Percentiles rank a stretch among this genome's conserved stretches.
Conservation (phyloP, 2,113 vertebrate species). For the Semicossyphus pulcher region DNA sequence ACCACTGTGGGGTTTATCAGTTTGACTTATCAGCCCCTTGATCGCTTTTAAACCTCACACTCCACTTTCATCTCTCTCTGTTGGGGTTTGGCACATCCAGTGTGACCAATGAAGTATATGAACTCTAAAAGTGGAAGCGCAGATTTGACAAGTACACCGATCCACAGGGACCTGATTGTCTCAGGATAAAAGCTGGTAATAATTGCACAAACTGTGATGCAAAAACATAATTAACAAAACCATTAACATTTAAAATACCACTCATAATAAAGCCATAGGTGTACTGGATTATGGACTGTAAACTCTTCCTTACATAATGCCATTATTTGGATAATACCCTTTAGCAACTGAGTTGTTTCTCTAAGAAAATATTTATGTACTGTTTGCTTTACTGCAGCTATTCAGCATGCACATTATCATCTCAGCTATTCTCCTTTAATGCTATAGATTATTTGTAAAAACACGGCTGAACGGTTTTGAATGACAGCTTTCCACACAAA, state of each 20-base stretch:
- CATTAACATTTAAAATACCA: too few relatives aligned
- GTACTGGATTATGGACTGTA: neutral
- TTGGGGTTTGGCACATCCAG: constrained; percentile 26
- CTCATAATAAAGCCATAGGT: neutral
- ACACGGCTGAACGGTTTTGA: constrained; percentile 44
- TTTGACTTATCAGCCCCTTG: constrained; percentile 67
- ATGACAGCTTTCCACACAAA: constrained; percentile 71
- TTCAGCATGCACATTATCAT: neutral
- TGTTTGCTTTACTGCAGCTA: neutral
- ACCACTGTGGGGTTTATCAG: constrained; percentile 53
- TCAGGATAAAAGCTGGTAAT: constrained; percentile 6
- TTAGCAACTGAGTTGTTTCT: neutral
- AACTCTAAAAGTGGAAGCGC: constrained; percentile 29
- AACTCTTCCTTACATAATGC: neutral
- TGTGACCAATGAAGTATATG: constrained; percentile 25
- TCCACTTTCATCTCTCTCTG: constrained; percentile 31
- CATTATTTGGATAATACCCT: neutral
- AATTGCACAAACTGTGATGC: neutral
- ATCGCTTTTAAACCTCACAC: constrained; percentile 48
- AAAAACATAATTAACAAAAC: neutral
- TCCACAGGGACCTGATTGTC: neutral
- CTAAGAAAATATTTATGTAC: neutral
- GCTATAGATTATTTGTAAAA: constrained; percentile 53
- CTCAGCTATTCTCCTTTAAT: constrained; percentile 28
- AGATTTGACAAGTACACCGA: neutral